phyloP scores from a whole-genome alignment of 2,113 vertebrate genomes.

The Hypomesus transpacificus region DNA sequence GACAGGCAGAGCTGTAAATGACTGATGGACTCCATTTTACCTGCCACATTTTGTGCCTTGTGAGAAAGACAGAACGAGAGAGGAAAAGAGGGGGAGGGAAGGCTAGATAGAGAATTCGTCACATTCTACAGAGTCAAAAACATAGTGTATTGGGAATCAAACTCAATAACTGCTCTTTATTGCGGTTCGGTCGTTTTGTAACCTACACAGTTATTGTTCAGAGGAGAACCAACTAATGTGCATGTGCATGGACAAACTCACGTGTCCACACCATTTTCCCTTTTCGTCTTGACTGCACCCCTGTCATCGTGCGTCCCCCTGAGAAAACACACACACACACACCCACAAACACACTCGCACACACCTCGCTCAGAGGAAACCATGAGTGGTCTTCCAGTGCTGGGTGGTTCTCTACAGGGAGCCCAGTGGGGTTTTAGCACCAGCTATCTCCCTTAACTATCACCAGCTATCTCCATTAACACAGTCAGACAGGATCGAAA shows the following conservation, averaged over 20 bases:
- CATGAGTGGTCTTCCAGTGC: constrained; percentile 21
- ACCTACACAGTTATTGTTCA: too few relatives aligned
- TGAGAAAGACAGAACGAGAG: not conserved
- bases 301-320: too few relatives aligned
- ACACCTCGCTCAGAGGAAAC: too few relatives aligned
- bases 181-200: too few relatives aligned
- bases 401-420: constrained; percentile 28
- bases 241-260: too few relatives aligned
- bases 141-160: too few relatives aligned
- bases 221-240: too few relatives aligned
- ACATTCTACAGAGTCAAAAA: not conserved
- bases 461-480: constrained; percentile 38
- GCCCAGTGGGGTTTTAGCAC: constrained; percentile 32
- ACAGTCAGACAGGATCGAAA: constrained; percentile 30
- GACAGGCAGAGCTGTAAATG: not conserved
- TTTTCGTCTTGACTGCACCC: too few relatives aligned
- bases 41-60: not conserved
- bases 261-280: too few relatives aligned
- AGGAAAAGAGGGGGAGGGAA: not conserved
- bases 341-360: too few relatives aligned
- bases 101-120: not conserved
- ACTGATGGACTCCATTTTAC: constrained; percentile 13
- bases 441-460: constrained; percentile 22
- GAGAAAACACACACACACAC: too few relatives aligned
- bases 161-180: too few relatives aligned